Conservation (phyloP, 2,797 vertebrate genomes). For the Thunnus albacares region DNA sequence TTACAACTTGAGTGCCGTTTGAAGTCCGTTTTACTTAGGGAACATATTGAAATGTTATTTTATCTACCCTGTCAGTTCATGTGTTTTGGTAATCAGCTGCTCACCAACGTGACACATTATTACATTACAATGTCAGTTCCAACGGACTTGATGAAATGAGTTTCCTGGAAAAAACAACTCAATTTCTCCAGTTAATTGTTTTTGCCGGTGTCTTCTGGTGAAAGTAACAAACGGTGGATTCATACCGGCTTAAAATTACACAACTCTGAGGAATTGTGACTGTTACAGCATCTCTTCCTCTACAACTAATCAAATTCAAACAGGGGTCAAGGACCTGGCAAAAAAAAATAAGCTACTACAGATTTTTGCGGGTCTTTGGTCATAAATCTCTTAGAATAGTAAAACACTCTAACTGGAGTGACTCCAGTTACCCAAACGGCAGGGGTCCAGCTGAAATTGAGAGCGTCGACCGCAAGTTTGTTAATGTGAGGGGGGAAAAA, state of each 20-base stretch:
- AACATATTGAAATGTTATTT: constrained; percentile 16
- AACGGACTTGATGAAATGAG: neutral
- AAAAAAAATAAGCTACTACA: constrained; percentile 34
- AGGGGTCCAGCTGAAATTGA: neutral
- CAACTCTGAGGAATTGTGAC: neutral
- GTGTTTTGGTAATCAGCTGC: neutral
- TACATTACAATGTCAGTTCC: neutral
- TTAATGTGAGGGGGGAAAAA: neutral
- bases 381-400: constrained; percentile 1
- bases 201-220: neutral
- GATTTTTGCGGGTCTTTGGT: neutral
- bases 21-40: neutral
- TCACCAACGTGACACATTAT: neutral
- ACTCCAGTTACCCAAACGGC: constrained; percentile 10
- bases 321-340: neutral
- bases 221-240: constrained; percentile 13
- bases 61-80: neutral
- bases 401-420: neutral
- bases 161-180: constrained; percentile 2
- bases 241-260: neutral
- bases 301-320: neutral
- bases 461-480: neutral
- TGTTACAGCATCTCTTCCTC: neutral
- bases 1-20: constrained; percentile 16
- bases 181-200: neutral